Evolutionary conservation across 2,797 vertebrate genomes (phyloP).

Genomic region (Schizothorax lantsangensis): DNA sequence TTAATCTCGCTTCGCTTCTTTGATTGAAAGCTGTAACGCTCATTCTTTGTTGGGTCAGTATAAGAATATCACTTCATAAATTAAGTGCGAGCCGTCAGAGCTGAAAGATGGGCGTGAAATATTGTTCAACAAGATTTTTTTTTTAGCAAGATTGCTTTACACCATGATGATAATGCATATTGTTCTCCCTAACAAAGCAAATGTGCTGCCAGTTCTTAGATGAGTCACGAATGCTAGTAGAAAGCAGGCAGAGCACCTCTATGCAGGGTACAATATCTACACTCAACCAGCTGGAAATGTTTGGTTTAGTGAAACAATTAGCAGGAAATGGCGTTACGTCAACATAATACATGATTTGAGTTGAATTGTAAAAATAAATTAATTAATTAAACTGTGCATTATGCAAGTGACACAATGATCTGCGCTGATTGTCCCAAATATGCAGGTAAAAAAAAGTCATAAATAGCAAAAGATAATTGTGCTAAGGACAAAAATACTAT

Average conservation of each 20-base stretch:
- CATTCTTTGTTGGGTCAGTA: constrained; percentile 55
- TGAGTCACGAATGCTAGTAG: constrained; percentile 9
- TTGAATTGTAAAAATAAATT: background rate
- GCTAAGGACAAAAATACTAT: too few relatives aligned
- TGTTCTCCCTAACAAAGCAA: constrained; percentile 8
- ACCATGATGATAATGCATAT: constrained; percentile 35
- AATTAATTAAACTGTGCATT: background rate
- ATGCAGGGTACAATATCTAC: background rate
- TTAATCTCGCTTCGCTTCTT: constrained; percentile 66
- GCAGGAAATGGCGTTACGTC: background rate
- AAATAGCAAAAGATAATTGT: background rate
- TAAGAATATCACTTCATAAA: constrained; percentile 63
- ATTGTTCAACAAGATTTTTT: constrained; percentile 23
- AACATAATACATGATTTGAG: background rate
- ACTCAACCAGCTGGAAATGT: background rate
- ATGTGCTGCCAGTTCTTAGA: constrained; percentile 9
- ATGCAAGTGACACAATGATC: background rate
- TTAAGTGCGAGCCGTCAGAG: constrained; percentile 5
- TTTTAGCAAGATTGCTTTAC: constrained; percentile 5
- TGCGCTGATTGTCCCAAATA: background rate
- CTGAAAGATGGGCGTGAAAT: constrained; percentile 36
- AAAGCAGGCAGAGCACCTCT: constrained; percentile 1
- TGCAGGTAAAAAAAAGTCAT: background rate
- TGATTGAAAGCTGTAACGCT: constrained; percentile 63
- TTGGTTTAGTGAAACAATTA: background rate